These are phyloP conservation scores for Acyrthosiphon pisum DNA, from an alignment of 1,140 invertebrate species.

Conservation along the genomic window DNA sequence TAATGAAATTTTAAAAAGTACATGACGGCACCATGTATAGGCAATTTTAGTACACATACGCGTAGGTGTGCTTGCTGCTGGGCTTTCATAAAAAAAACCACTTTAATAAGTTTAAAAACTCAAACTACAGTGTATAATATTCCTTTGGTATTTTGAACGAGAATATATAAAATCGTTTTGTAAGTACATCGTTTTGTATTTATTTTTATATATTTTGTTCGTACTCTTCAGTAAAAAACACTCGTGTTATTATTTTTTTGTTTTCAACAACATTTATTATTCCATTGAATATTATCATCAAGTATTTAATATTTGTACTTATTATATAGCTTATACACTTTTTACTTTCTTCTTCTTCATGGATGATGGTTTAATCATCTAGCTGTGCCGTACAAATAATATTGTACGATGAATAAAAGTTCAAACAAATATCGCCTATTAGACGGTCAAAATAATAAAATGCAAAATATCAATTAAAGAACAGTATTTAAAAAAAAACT, in stretches of 20 bases:
- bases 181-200: not conserved
- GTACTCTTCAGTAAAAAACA: not conserved
- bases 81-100: not conserved
- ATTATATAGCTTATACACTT: too few species aligned
- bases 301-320: not conserved
- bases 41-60: not conserved
- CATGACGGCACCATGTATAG: not conserved
- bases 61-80: not conserved
- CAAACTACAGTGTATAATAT: not conserved
- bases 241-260: not conserved
- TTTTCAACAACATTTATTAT: not conserved
- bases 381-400: too few species aligned
- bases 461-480: too few species aligned
- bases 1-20: too few species aligned
- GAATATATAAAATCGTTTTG: not conserved
- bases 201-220: not conserved
- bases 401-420: too few species aligned
- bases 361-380: too few species aligned
- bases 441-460: too few species aligned
- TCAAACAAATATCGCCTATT: too few species aligned
- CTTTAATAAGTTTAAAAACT: not conserved
- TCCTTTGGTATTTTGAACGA: not conserved
- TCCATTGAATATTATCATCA: not conserved
- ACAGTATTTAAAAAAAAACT: too few species aligned
- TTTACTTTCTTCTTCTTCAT: too few species aligned